Base-by-base conservation (phyloP, 2,113 vertebrate genomes). In the Chaetura pelagica region DNA sequence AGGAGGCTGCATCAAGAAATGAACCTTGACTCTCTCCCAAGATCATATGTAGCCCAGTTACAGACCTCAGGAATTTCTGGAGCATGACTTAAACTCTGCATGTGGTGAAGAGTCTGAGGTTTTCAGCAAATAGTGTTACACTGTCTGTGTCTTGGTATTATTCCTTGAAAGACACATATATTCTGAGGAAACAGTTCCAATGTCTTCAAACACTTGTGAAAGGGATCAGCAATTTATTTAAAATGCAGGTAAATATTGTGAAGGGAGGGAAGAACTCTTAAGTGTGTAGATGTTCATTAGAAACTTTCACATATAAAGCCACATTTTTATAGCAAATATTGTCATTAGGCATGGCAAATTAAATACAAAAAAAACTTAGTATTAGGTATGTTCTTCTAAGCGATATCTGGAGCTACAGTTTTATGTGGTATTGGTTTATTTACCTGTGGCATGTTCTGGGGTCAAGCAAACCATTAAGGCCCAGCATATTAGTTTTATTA, bases 1-100 rank as follows among this genome's bases (percentile, higher is more conserved):
- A 75, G 52, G 54, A 84, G 67, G 23, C 66, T 68, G 61, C 73
- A 61, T 74, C 40, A 44, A 78, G 57, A 80, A 71, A 30, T 64
- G 71, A 95, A 51, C 51, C 42, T 51, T 86, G 87, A 91, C 69
- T 73, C 18, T 84, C 74, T 88, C 59, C 59, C 83, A 88, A 77
- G 85, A 75, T 91, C 42, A 1, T 62, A 26, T 0, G 7, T 4
- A n/a, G 11, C 22, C 20, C 0, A 2, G 46, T 34, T 5, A 4
- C 73, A 91, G 57, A 87, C 35, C 59, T 73, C 27, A 32, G 34
- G 69, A 84, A 84, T 77, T 90, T 78, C 80, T 87, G 40, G 30
- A 92, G 48, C 8, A 0, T 72, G 55, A 49, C 61, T 75, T 66
- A 30, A 40, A 10, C 52, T 51, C 34, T 42, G 54, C 12, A 3